Percentiles rank a stretch among this genome's conserved stretches.
Evolutionary conservation across 2,797 vertebrate genomes (phyloP).

Genomic region (Hybognathus amarus): DNA sequence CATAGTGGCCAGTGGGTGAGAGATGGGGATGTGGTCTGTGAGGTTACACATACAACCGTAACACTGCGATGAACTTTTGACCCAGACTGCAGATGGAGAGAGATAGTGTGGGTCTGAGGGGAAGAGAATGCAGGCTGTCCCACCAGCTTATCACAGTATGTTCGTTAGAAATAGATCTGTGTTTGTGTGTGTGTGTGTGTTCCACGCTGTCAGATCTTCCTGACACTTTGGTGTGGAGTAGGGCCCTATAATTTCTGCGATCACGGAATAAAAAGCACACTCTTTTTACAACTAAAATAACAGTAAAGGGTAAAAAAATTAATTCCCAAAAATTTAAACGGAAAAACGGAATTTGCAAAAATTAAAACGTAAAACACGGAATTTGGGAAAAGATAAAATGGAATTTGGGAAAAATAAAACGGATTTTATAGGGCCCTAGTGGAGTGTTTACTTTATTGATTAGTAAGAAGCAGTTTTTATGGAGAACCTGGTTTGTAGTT

Average conservation of each 20-base stretch:
- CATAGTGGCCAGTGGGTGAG: background rate
- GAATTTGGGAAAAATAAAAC: no score
- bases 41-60: slow-evolving; percentile 2
- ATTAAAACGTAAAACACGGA: no score
- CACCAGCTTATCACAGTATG: slow-evolving; percentile 9
- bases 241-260: no score
- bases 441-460: background rate
- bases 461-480: background rate
- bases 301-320: no score
- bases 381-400: no score
- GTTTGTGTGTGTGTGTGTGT: background rate
- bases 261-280: no score
- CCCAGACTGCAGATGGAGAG: background rate
- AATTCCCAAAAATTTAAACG: no score
- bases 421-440: no score
- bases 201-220: background rate
- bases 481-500: slow-evolving; percentile 5
- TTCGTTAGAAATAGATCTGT: background rate
- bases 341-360: no score
- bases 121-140: background rate
- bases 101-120: background rate
- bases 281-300: no score
- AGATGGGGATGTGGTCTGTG: slow-evolving; percentile 5
- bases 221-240: background rate
- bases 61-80: slow-evolving; percentile 35